phyloP scores from a whole-genome alignment of 2,113 vertebrate species.

The Lucifuga dentata region DNA sequence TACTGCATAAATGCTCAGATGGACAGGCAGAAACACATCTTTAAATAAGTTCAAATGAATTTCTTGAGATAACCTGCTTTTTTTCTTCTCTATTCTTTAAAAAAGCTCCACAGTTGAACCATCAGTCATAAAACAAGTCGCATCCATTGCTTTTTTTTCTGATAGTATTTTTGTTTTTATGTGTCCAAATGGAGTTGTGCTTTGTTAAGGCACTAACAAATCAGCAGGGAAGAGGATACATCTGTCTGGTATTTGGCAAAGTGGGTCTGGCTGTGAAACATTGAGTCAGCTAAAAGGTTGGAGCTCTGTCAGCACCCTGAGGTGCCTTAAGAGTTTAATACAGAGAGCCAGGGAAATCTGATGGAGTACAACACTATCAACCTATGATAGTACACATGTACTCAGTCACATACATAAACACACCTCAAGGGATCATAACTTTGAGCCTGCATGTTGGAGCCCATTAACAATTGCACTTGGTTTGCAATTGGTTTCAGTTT shows the following conservation, averaged over 20 bases:
- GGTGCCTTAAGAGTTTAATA: slow-evolving; percentile 75
- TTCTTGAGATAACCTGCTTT: background rate
- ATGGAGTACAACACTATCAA: slow-evolving; percentile 51
- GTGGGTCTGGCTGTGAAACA: slow-evolving; percentile 66
- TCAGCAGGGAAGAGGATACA: slow-evolving; percentile 55
- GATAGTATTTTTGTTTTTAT: slow-evolving; percentile 60
- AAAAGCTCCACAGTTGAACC: slow-evolving; percentile 40
- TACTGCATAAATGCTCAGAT: background rate
- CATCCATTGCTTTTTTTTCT: slow-evolving; percentile 41
- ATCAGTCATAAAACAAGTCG: slow-evolving; percentile 53
- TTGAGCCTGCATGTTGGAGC: slow-evolving; percentile 3
- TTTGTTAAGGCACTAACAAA: slow-evolving; percentile 73
- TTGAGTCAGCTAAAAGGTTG: slow-evolving; percentile 78
- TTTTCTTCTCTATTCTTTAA: slow-evolving; percentile 34
- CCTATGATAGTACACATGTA: slow-evolving; percentile 43
- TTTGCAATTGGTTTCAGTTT: slow-evolving; percentile 2
- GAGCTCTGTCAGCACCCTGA: slow-evolving; percentile 77
- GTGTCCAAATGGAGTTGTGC: slow-evolving; percentile 54
- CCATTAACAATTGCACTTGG: background rate
- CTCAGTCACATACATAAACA: slow-evolving; percentile 7
- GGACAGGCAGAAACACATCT: background rate
- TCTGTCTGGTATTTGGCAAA: slow-evolving; percentile 68
- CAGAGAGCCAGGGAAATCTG: slow-evolving; percentile 49
- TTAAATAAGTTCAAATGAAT: background rate
- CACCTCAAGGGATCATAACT: background rate